These are phyloP conservation scores for Pipistrellus pygmaeus DNA, from an alignment of 2,797 vertebrate genomes.

Conservation along the genomic window DNA sequence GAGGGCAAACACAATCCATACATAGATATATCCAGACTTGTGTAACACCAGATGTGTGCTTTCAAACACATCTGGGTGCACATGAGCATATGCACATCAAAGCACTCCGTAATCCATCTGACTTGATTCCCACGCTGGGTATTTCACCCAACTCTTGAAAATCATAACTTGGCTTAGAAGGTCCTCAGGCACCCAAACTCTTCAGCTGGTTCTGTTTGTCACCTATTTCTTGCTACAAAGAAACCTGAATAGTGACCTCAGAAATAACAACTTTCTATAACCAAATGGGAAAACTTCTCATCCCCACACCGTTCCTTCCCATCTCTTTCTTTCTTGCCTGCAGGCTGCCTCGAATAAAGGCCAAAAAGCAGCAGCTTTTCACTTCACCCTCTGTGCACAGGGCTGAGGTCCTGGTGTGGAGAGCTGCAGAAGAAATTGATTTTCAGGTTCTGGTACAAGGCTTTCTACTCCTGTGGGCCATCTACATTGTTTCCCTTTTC, in stretches of 20 bases:
- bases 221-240: background rate
- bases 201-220: slow-evolving; percentile 6
- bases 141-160: slow-evolving; percentile 40
- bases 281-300: background rate
- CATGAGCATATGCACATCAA: background rate
- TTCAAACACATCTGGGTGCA: background rate
- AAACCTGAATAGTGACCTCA: background rate
- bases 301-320: background rate
- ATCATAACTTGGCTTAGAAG: background rate
- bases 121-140: background rate
- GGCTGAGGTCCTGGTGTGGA: background rate
- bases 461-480: background rate
- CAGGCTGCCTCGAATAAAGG: background rate
- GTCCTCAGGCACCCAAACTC: background rate
- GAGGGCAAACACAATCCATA: background rate
- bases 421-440: background rate
- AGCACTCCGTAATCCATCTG: background rate
- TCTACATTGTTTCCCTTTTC: background rate
- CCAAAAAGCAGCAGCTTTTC: background rate
- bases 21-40: background rate
- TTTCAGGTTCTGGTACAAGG: background rate
- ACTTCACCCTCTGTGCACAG: background rate
- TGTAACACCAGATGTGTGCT: background rate
- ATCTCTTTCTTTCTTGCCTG: background rate
- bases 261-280: background rate